A percentile compares a stretch with the other conserved stretches of the same genome.
Evolutionary conservation across 2,113 vertebrate species (phyloP).

Genomic region (Isurus oxyrinchus): DNA sequence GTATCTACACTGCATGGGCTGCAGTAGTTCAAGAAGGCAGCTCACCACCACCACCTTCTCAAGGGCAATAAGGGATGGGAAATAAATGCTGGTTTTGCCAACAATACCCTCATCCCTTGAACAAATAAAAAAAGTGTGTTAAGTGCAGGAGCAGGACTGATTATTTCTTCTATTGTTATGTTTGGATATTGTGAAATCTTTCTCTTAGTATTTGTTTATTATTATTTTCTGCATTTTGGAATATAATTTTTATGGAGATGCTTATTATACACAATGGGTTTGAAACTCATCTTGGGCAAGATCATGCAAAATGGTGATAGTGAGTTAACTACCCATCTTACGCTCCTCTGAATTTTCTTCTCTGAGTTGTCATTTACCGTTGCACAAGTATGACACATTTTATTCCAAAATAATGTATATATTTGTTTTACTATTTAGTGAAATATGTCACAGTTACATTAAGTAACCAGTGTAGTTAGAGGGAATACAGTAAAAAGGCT

Average conservation of each 20-base stretch:
- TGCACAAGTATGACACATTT: not conserved
- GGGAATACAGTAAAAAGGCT: not conserved
- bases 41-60: no score
- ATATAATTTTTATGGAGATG: not conserved
- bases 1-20: no score
- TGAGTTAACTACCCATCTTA: not conserved
- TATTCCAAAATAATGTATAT: not conserved
- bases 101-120: no score
- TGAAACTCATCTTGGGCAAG: not conserved
- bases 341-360: not conserved
- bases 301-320: not conserved
- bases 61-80: no score
- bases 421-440: not conserved
- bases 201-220: not conserved
- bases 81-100: no score
- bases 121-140: no score
- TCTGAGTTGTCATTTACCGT: not conserved
- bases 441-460: not conserved
- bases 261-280: not conserved
- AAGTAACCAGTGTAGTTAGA: not conserved
- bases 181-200: not conserved
- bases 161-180: not conserved
- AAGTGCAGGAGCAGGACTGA: no score
- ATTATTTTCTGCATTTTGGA: not conserved
- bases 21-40: no score